Evolutionary conservation across 2,888 invertebrate genomes (phyloP).

Genomic region (Lepeophtheirus nordmannii): DNA sequence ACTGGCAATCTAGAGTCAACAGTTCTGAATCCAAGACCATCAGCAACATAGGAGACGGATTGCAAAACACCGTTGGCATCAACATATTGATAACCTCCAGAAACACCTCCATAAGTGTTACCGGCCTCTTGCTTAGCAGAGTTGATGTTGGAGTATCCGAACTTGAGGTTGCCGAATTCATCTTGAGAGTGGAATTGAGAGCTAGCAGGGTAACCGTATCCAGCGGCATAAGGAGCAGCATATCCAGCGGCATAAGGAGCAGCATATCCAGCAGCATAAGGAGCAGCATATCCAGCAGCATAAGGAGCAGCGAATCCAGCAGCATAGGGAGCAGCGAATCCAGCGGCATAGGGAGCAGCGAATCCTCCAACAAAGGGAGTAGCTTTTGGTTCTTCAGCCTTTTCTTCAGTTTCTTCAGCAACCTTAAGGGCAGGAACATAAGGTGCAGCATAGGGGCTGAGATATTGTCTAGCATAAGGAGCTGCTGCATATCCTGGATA

Average conservation of each 20-base stretch:
- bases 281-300: too few species aligned
- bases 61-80: constrained; percentile 21
- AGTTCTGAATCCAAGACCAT: constrained; percentile 11
- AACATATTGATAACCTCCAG: constrained; percentile 13
- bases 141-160: constrained; percentile 24
- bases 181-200: constrained; percentile 22
- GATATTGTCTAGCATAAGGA: too few species aligned
- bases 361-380: background rate
- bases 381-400: background rate
- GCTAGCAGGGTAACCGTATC: background rate
- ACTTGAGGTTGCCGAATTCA: constrained; percentile 20
- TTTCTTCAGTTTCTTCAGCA: background rate
- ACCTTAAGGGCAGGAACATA: background rate
- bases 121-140: constrained; percentile 13
- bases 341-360: background rate
- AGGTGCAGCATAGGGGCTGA: background rate
- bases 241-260: background rate
- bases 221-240: background rate
- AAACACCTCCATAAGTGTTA: constrained; percentile 19
- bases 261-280: too few species aligned
- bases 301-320: too few species aligned
- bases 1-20: constrained; percentile 15
- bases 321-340: background rate
- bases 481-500: background rate
- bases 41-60: constrained; percentile 19